These are phyloP conservation scores for Oryzias melastigma DNA, from an alignment of 2,113 vertebrate genomes.

Conservation along the genomic window DNA sequence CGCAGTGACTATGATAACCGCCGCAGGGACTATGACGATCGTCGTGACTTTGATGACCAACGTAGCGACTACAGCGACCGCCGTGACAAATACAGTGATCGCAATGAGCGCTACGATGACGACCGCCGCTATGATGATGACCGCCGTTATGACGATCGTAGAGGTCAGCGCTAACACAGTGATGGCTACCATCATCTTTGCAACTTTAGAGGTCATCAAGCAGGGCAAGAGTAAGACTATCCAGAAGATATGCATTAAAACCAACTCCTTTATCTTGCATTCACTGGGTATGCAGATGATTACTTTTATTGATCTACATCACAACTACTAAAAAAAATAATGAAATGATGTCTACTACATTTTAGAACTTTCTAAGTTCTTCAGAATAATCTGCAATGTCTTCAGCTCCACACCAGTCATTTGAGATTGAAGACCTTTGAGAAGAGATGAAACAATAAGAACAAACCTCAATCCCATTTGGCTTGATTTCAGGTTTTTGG, in stretches of 20 bases:
- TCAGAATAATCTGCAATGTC: too few species aligned
- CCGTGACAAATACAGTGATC: slow-evolving; percentile 14
- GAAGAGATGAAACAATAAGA: too few species aligned
- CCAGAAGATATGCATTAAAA: not conserved
- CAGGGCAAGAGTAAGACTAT: slow-evolving; percentile 30
- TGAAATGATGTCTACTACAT: too few species aligned
- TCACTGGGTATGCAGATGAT: not conserved
- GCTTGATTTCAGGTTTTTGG: too few species aligned
- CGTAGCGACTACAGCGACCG: slow-evolving; percentile 27
- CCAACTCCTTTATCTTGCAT: not conserved
- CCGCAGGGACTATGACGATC: slow-evolving; percentile 26
- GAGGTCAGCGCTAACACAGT: slow-evolving; percentile 21
- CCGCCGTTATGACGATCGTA: slow-evolving; percentile 37
- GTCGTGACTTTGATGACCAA: slow-evolving; percentile 5
- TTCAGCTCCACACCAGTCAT: too few species aligned
- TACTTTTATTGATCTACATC: too few species aligned
- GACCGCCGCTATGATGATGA: slow-evolving; percentile 24
- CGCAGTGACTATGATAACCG: slow-evolving; percentile 30
- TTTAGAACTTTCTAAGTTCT: too few species aligned
- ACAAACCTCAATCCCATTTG: too few species aligned
- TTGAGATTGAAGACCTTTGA: too few species aligned
- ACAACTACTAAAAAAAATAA: too few species aligned
- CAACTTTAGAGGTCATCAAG: slow-evolving; percentile 32
- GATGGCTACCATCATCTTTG: slow-evolving; percentile 19
- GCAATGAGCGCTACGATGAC: slow-evolving; percentile 14